phyloP scores from a whole-genome alignment of 1,140 invertebrate genomes.

The Chrysopa pallens region DNA sequence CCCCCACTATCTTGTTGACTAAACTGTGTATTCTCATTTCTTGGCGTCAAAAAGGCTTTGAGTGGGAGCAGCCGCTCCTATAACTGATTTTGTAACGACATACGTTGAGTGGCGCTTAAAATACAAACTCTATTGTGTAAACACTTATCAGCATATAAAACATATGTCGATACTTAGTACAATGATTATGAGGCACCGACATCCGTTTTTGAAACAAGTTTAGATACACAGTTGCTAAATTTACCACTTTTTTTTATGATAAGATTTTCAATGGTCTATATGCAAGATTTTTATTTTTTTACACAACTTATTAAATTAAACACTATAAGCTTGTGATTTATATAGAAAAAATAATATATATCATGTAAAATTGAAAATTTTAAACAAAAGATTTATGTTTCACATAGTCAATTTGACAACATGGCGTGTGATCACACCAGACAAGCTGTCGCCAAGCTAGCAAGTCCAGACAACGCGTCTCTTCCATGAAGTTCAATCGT shows the following conservation, averaged over 20 bases:
- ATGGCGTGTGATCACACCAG: slow-evolving; percentile 50
- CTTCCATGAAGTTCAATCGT: slow-evolving; percentile 13
- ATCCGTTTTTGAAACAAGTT: slow-evolving; percentile 48
- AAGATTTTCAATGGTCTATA: not conserved
- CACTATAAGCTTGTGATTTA: too few species aligned
- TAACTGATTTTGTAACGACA: not conserved
- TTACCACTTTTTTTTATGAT: not conserved
- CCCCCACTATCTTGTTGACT: slow-evolving; percentile 18
- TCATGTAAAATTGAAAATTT: too few species aligned
- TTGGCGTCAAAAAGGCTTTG: slow-evolving; percentile 14
- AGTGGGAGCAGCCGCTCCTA: slow-evolving; percentile 5
- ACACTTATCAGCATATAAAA: not conserved
- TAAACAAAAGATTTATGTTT: slow-evolving; percentile 12
- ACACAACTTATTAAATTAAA: not conserved
- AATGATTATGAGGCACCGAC: slow-evolving; percentile 23
- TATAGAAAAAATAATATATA: too few species aligned
- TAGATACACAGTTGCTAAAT: slow-evolving; percentile 31
- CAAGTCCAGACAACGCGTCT: slow-evolving; percentile 49
- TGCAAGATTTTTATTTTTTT: not conserved
- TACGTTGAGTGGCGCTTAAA: not conserved
- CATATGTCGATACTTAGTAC: slow-evolving; percentile 8
- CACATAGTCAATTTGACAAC: slow-evolving; percentile 36
- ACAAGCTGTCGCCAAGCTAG: slow-evolving; percentile 73
- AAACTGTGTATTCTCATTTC: slow-evolving; percentile 21
- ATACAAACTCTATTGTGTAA: not conserved